Evolutionary conservation across 2,797 vertebrate species (phyloP).

Genomic region (Erpetoichthys calabaricus): DNA sequence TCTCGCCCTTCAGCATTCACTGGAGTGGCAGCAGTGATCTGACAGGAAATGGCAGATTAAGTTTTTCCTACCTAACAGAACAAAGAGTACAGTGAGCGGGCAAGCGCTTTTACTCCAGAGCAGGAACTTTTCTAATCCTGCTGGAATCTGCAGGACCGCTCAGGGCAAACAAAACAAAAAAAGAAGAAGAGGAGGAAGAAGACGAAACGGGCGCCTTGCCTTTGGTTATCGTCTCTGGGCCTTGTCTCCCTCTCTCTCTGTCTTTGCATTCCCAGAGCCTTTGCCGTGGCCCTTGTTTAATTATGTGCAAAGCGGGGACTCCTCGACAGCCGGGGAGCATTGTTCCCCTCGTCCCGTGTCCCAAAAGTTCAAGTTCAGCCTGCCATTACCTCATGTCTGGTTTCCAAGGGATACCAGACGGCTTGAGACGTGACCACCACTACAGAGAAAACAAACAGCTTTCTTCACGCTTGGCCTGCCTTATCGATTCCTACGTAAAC

Average conservation of each 20-base stretch:
- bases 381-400: conserved; percentile 84
- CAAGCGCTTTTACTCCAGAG: conserved; percentile 50
- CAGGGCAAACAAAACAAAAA: conserved; percentile 29
- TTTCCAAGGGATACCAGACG: conserved; percentile 80
- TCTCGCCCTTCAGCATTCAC: conserved; percentile 34
- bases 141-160: conserved; percentile 44
- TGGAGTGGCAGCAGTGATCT: conserved; percentile 77
- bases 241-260: conserved; percentile 33
- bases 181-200: conserved; percentile 15
- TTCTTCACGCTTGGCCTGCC: conserved; percentile 60
- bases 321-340: conserved; percentile 61
- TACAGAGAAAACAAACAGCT: conserved; percentile 68
- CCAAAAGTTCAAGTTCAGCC: conserved; percentile 73
- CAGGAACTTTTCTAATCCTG: conserved; percentile 52
- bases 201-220: conserved; percentile 13
- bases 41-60: conserved; percentile 94
- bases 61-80: conserved; percentile 92
- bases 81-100: conserved; percentile 79
- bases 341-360: conserved; percentile 61
- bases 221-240: conserved; percentile 44
- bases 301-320: conserved; percentile 49
- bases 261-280: conserved; percentile 27
- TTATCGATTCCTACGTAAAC: conserved; percentile 63
- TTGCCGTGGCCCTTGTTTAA: no score
- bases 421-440: conserved; percentile 72